A percentile compares a stretch with the other conserved stretches of the same genome.
phyloP scores from a whole-genome alignment of 2,113 vertebrate genomes.

The Paraplagusia blochii region DNA sequence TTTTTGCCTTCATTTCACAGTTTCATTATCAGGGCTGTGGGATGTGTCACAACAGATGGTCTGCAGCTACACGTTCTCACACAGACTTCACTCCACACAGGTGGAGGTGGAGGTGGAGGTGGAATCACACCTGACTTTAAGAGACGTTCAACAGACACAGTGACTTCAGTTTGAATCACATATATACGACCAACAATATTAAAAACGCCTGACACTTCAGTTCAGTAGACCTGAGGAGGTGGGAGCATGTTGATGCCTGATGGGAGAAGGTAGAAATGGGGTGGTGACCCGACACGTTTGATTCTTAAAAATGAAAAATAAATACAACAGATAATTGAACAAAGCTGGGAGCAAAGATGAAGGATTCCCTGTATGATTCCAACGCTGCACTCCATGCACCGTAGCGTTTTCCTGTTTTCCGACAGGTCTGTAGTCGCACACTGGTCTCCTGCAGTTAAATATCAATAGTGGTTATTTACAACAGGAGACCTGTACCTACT shows the following conservation, averaged over 20 bases:
- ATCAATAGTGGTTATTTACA: not conserved
- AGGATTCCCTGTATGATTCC: slow-evolving; percentile 17
- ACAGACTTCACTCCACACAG: not conserved
- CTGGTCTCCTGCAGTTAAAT: not conserved
- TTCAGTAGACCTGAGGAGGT: slow-evolving; percentile 22
- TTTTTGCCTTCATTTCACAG: not conserved
- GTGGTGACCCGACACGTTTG: slow-evolving; percentile 14
- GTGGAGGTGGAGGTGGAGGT: not conserved
- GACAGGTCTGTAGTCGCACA: not conserved
- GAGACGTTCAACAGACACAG: not conserved
- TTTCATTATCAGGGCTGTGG: not conserved
- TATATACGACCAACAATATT: no score
- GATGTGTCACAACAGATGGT: not conserved
- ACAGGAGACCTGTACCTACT: not conserved
- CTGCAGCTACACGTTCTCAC: not conserved
- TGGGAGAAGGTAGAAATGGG: slow-evolving; percentile 33
- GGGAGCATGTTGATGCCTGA: slow-evolving; percentile 28
- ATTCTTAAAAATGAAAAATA: slow-evolving; percentile 22
- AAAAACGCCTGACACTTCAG: not conserved
- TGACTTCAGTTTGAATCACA: not conserved
- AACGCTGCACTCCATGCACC: not conserved
- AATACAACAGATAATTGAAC: slow-evolving; percentile 18
- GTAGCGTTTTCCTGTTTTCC: slow-evolving; percentile 2
- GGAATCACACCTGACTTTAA: not conserved
- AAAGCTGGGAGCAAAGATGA: slow-evolving; percentile 8